Evolutionary conservation across 2,113 vertebrate genomes (phyloP).

Genomic region (Cathartes aura): DNA sequence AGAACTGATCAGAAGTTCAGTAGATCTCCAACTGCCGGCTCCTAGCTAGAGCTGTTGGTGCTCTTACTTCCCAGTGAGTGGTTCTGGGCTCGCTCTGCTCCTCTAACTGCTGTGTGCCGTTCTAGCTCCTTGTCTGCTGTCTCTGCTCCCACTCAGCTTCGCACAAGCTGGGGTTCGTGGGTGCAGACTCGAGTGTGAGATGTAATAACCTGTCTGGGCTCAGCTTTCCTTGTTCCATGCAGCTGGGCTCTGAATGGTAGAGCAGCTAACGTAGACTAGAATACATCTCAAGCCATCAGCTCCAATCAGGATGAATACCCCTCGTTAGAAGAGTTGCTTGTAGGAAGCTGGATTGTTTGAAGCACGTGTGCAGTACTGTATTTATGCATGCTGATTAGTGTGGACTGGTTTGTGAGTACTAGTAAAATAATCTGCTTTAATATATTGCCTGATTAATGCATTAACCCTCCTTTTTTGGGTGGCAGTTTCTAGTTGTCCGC

Average conservation of each 20-base stretch:
- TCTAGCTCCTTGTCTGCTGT: neutral
- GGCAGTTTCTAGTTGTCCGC: neutral
- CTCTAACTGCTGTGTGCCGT: neutral
- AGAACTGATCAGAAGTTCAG: neutral
- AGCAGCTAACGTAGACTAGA: neutral
- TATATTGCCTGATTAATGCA: neutral
- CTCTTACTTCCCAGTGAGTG: neutral
- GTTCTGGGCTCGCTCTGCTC: neutral
- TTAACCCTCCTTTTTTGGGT: neutral
- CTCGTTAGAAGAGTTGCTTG: neutral
- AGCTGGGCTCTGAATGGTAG: neutral
- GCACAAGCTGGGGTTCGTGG: neutral
- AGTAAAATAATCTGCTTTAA: neutral
- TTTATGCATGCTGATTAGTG: neutral
- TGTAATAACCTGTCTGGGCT: neutral
- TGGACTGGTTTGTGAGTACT: neutral
- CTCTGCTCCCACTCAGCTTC: neutral
- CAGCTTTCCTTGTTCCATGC: neutral
- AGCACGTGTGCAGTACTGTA: neutral
- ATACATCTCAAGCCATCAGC: neutral
- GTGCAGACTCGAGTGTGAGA: neutral
- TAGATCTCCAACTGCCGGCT: neutral
- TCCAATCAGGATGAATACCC: neutral
- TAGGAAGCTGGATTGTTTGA: neutral
- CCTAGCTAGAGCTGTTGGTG: constrained; percentile 29